Evolutionary conservation across 1,140 invertebrate genomes (phyloP).

Genomic region (Ectropis grisescens): DNA sequence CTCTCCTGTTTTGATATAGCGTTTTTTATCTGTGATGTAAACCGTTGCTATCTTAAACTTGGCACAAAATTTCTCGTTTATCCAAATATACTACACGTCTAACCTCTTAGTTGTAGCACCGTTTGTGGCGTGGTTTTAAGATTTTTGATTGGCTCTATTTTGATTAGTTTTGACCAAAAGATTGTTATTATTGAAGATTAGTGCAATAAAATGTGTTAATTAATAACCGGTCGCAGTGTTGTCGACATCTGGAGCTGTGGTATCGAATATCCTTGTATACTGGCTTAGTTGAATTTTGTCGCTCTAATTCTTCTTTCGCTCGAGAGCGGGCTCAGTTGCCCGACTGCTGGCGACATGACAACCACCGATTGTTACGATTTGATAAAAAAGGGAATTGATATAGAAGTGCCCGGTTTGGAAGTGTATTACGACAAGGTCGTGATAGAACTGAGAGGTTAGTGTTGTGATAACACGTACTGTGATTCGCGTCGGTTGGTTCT

Average conservation of each 20-base stretch:
- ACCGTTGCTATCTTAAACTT: conserved; percentile 10
- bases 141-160: too few relatives aligned
- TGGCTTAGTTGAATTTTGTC: conserved; percentile 56
- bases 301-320: conserved; percentile 59
- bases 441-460: conserved; percentile 66
- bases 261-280: conserved; percentile 63
- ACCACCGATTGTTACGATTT: conserved; percentile 63
- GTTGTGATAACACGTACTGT: conserved; percentile 5
- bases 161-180: too few relatives aligned
- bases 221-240: conserved; percentile 44
- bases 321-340: conserved; percentile 22
- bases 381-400: conserved; percentile 58
- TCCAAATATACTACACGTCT: conserved; percentile 6
- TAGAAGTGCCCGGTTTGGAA: conserved; percentile 65
- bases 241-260: conserved; percentile 52
- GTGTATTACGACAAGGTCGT: conserved; percentile 72
- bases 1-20: too few relatives aligned
- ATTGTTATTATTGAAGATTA: too few relatives aligned
- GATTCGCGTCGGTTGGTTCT: too few relatives aligned
- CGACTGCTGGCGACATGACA: conserved; percentile 55
- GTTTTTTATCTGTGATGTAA: conserved; percentile 13
- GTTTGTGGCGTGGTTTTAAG: too few relatives aligned
- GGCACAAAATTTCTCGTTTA: conserved; percentile 10
- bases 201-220: conserved; percentile 6
- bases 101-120: too few relatives aligned